phyloP scores from a whole-genome alignment of 2,797 vertebrate species.

The Threskiornis aethiopicus region DNA sequence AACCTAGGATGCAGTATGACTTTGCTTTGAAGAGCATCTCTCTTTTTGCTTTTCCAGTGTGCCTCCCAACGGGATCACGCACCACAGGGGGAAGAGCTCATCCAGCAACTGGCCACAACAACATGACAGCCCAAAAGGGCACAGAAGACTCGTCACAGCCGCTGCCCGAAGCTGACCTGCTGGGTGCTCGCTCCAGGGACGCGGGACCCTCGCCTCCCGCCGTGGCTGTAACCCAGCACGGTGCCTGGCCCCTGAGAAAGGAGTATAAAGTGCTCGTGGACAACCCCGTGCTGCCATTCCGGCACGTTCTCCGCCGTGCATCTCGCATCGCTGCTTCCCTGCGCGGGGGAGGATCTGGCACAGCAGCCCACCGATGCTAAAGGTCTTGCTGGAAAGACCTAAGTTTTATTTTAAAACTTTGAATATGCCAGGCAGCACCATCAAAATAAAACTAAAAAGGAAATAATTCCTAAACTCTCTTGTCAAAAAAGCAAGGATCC shows the following conservation, averaged over 20 bases:
- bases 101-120: neutral
- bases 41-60: neutral
- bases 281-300: neutral
- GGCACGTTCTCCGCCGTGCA: accelerated
- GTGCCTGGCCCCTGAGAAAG: constrained; percentile 16
- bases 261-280: constrained; percentile 20
- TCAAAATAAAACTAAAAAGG: neutral
- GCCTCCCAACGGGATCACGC: neutral
- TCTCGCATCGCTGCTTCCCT: neutral
- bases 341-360: neutral
- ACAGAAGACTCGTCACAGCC: neutral
- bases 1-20: neutral
- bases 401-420: neutral
- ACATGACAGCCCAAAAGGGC: neutral
- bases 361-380: neutral
- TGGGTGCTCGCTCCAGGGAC: accelerated
- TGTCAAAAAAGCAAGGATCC: neutral
- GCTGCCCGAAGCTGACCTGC: neutral
- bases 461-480: neutral
- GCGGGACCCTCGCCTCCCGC: neutral
- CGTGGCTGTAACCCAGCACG: neutral
- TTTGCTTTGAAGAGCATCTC: neutral
- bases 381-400: neutral
- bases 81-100: neutral
- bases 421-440: neutral